A percentile compares a stretch with the other conserved stretches of the same genome.
Evolutionary conservation across 2,113 vertebrate genomes (phyloP).

Genomic region (Marmota flaviventris): DNA sequence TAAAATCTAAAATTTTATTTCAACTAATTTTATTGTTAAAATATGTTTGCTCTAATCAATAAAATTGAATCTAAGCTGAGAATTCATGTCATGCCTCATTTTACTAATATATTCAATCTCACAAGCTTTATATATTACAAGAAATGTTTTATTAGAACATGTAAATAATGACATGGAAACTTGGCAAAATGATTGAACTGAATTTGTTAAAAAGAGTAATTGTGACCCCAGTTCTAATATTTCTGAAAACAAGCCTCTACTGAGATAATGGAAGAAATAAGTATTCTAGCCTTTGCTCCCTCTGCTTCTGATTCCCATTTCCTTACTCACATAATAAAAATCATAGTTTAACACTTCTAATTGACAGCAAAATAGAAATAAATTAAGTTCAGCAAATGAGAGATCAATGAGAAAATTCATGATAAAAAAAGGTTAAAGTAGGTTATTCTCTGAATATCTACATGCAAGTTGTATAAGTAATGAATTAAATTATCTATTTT

Average conservation of each 20-base stretch:
- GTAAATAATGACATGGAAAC: not conserved
- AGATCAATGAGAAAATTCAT: not conserved
- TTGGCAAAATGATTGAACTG: not conserved
- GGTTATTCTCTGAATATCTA: not conserved
- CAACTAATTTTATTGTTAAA: not conserved
- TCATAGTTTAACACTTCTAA: not conserved
- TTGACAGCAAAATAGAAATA: not conserved
- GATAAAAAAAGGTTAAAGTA: not conserved
- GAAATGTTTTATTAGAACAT: not conserved
- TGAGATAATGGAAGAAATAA: not conserved
- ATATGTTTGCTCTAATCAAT: not conserved
- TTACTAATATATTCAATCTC: not conserved
- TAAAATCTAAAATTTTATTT: not conserved
- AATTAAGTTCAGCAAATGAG: not conserved
- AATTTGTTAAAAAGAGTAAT: not conserved
- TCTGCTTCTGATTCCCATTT: not conserved
- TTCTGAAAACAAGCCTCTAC: not conserved
- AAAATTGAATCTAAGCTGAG: not conserved
- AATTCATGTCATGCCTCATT: not conserved
- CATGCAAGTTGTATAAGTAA: not conserved
- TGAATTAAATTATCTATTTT: not conserved
- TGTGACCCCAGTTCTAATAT: not conserved
- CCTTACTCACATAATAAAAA: not conserved
- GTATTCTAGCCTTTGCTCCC: not conserved
- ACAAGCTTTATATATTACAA: not conserved